A percentile compares a stretch with the other conserved stretches of the same genome.
Conservation (phyloP, 2,888 invertebrate species). For the Drosophila barbarae region DNA sequence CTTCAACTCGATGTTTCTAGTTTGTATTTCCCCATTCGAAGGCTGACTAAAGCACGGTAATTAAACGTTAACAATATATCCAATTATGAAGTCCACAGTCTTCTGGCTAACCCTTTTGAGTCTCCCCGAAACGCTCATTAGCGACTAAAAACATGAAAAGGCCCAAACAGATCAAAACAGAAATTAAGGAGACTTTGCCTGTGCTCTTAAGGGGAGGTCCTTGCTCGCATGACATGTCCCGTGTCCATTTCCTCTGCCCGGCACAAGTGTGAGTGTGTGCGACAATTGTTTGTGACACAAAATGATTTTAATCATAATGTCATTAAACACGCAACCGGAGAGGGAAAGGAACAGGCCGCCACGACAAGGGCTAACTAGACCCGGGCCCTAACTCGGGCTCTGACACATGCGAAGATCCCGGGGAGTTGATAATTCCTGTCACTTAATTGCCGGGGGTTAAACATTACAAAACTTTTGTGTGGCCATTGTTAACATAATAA, state of each 20-base stretch:
- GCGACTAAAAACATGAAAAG: constrained; percentile 39
- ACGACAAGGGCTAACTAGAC: constrained; percentile 28
- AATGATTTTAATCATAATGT: constrained; percentile 73
- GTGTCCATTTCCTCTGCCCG: constrained; percentile 6
- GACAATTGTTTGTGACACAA: constrained; percentile 72
- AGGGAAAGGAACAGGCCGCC: constrained; percentile 26
- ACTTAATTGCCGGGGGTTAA: constrained; percentile 72
- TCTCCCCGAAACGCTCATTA: constrained; percentile 56
- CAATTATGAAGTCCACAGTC: constrained; percentile 43
- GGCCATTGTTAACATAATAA: constrained; percentile 69
- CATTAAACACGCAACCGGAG: constrained; percentile 67
- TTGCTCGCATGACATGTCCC: constrained; percentile 21
- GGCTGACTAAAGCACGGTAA: constrained; percentile 9
- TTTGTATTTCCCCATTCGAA: background rate
- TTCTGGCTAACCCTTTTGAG: constrained; percentile 43
- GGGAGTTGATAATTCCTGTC: constrained; percentile 66
- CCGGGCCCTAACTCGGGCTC: background rate
- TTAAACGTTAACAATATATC: constrained; percentile 38
- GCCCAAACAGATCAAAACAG: constrained; percentile 37
- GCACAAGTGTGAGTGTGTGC: constrained; percentile 40
- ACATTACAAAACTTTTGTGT: constrained; percentile 68
- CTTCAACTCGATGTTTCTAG: background rate
- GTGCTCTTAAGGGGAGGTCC: constrained; percentile 22
- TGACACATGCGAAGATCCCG: constrained; percentile 65
- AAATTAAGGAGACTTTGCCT: constrained; percentile 36